A percentile compares a stretch with the other conserved stretches of the same genome.
phyloP scores from a whole-genome alignment of 2,797 vertebrate species.

The Tauraco hartlaubi region DNA sequence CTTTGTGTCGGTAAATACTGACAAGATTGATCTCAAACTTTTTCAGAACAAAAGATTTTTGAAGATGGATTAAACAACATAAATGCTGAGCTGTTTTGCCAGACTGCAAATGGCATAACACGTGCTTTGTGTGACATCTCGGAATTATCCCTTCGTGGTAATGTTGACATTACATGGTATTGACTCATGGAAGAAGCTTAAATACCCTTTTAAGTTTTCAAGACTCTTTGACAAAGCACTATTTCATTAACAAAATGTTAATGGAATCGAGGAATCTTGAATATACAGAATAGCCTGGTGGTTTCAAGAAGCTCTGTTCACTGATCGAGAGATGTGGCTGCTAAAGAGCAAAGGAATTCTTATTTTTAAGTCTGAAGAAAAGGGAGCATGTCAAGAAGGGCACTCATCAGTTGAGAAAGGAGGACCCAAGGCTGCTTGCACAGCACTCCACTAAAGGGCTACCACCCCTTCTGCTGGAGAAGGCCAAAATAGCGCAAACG shows the following conservation, averaged over 20 bases:
- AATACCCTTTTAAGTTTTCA: conserved; percentile 70
- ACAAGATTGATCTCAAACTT: conserved; percentile 58
- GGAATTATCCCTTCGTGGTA: conserved; percentile 59
- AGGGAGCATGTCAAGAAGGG: neutral
- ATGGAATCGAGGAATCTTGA: conserved; percentile 27
- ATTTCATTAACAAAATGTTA: conserved; percentile 73
- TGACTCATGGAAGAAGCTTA: conserved; percentile 69
- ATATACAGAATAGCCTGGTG: conserved; percentile 7
- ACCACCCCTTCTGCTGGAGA: conserved; percentile 65
- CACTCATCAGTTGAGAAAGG: neutral
- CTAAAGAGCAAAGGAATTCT: neutral
- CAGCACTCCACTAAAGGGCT: neutral
- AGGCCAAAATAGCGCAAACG: conserved; percentile 46
- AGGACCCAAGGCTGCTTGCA: neutral
- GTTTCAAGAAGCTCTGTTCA: neutral
- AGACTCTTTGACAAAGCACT: conserved; percentile 65
- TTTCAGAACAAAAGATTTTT: conserved; percentile 67
- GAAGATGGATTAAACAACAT: conserved; percentile 61
- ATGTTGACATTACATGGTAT: conserved; percentile 65
- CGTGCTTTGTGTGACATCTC: conserved; percentile 59
- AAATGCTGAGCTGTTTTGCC: conserved; percentile 56
- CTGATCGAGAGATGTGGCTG: neutral
- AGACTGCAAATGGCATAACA: conserved; percentile 63
- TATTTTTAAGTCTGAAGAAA: neutral
- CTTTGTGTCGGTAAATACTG: conserved; percentile 54